Conservation (phyloP, 2,888 invertebrate genomes). For the Isoperla grammatica region DNA sequence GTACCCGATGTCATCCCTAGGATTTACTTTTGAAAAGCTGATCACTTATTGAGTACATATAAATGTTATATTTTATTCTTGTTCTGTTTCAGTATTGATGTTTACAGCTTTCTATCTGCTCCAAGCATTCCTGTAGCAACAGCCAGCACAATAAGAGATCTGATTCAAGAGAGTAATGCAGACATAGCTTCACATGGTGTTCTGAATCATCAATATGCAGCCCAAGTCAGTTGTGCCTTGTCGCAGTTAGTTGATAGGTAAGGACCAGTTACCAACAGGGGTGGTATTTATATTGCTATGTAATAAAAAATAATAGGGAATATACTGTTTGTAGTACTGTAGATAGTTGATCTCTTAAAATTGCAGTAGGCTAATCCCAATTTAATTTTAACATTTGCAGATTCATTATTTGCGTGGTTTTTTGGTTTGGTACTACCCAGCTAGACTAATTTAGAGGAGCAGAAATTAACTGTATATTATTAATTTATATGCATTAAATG, state of each 20-base stretch:
- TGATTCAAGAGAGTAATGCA: constrained; percentile 52
- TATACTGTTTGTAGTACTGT: background rate
- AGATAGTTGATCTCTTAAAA: background rate
- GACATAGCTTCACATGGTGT: constrained; percentile 50
- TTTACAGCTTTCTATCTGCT: constrained; percentile 72
- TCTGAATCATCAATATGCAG: constrained; percentile 62
- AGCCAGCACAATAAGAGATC: constrained; percentile 61
- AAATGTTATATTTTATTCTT: background rate
- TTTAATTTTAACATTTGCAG: too few relatives aligned
- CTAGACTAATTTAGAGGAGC: too few relatives aligned
- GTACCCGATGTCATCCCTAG: too few relatives aligned
- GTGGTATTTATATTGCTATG: background rate
- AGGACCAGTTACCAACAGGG: too few relatives aligned
- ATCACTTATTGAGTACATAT: too few relatives aligned
- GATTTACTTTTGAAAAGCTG: too few relatives aligned
- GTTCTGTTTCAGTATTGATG: constrained; percentile 61
- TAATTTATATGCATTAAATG: too few relatives aligned
- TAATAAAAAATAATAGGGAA: background rate
- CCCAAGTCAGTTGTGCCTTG: constrained; percentile 83
- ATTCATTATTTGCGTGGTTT: too few relatives aligned
- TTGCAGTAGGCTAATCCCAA: background rate
- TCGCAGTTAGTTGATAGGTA: constrained; percentile 80
- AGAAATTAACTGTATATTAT: too few relatives aligned
- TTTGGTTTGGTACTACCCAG: too few relatives aligned
- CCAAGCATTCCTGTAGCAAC: constrained; percentile 41